Evolutionary conservation across 2,888 invertebrate species (phyloP).

Genomic region (Aspidapion aeneum): DNA sequence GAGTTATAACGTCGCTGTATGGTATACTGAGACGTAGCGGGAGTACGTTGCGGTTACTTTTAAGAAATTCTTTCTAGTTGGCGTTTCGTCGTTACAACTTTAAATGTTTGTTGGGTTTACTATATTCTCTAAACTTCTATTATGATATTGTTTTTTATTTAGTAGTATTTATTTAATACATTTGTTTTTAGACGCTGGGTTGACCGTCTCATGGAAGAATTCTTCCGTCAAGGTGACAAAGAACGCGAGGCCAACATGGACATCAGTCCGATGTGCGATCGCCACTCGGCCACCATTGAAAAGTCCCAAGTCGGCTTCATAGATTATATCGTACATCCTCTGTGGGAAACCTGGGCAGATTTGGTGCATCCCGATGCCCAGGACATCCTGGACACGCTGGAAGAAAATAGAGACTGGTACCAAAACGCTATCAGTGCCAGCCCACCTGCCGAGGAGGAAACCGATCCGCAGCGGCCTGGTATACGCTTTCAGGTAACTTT

Average conservation of each 20-base stretch:
- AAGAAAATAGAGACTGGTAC: conserved; percentile 95
- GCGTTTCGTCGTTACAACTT: no score
- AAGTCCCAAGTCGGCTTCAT: conserved; percentile 99
- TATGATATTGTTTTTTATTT: no score
- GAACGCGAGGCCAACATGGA: conserved; percentile 95
- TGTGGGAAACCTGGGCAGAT: conserved; percentile 99
- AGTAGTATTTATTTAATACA: no score
- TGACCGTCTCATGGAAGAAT: conserved; percentile 94
- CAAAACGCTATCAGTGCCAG: conserved; percentile 89
- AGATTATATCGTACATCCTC: conserved; percentile 98
- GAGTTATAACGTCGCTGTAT: no score
- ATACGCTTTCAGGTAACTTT: conserved; percentile 71
- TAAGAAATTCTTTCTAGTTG: no score
- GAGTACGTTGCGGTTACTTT: no score
- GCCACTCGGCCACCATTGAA: conserved; percentile 94
- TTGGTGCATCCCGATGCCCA: conserved; percentile 98
- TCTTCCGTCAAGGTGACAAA: conserved; percentile 96
- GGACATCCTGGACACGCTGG: conserved; percentile 94
- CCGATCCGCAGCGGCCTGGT: conserved; percentile 53
- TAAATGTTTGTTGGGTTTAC: no score
- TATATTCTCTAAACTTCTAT: no score
- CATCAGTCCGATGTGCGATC: conserved; percentile 99
- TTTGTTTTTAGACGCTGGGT: conserved; percentile 69
- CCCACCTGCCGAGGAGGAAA: conserved; percentile 69
- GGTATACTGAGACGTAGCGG: no score